Evolutionary conservation across 92 coral and sea anemone genomes (phyloP), one percentile per base, ranked within the genome.

Genomic region (Phenganax marumi): DNA sequence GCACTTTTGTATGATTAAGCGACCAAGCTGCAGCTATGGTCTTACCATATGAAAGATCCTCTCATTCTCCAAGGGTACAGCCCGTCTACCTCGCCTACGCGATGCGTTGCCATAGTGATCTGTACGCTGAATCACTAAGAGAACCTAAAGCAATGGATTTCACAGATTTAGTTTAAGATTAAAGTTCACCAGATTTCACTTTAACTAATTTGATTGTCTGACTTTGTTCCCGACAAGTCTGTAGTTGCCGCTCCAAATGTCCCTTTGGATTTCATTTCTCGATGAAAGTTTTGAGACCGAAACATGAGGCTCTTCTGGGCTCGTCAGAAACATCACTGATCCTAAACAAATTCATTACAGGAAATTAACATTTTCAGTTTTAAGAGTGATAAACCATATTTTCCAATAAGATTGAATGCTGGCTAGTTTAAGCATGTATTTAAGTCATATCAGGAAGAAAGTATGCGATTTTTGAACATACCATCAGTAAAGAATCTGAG

Each of bases 31-130:
- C 43, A 10, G 2, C 12, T 22, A 39, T 48, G 21, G 24, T 25
- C 92, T 55, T 86, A 90, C 98, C 97, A 94, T 89, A 71, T 91
- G 97, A 65, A 92, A 94, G 12, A 86, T 86, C 73, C 92, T 89
- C 46, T 90, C 91, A 85, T 81, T 72, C 70, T 81, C 61, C 8
- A 87, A 81, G 4, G 88, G 89, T 18, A 75, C 81, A 64, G 87
- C 5, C 57, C 87, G 80, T 81, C 89, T 86, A 81, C 88, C 83
- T 52, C 90, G 79, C 70, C 90, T 81, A 47, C 91, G 88, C 78
- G 87, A 76, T 69, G 75, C 64, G 22, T 86, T 82, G 26, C 62
- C 83, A 39, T 81, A 77, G 56, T 70, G 74, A 12, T 87, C 88
- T 16, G 73, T 33, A 62, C 81, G 86, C 52, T 76, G 77, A 12